phyloP scores from a whole-genome alignment of 1,140 invertebrate species.

The Nasonia giraulti region DNA sequence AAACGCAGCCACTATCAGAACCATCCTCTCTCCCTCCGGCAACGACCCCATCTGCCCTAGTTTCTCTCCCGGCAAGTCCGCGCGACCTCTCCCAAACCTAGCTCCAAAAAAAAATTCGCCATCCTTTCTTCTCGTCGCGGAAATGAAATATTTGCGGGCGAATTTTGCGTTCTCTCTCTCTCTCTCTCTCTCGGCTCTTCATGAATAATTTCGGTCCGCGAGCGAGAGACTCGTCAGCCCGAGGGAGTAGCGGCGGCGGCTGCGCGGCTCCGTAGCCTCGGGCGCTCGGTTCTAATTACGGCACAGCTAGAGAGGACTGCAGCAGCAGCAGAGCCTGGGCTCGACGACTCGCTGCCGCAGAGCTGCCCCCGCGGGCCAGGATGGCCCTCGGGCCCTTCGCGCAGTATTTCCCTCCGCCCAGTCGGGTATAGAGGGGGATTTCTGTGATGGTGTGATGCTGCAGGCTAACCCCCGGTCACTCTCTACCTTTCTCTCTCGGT shows the following conservation, averaged over 20 bases:
- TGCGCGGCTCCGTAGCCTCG: conserved; percentile 50
- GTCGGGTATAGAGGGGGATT: conserved; percentile 6
- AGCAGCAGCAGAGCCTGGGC: conserved; percentile 21
- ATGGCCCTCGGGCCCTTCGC: conserved; percentile 58
- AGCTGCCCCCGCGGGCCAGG: conserved; percentile 45
- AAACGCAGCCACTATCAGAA: neutral
- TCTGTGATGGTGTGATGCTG: conserved; percentile 53
- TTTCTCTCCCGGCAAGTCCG: neutral
- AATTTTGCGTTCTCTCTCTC: conserved; percentile 63
- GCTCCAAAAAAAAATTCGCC: neutral
- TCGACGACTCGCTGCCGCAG: conserved; percentile 43
- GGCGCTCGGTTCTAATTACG: conserved; percentile 72
- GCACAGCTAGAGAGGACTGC: conserved; percentile 65
- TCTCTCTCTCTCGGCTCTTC: conserved; percentile 59
- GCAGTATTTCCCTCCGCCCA: conserved; percentile 57
- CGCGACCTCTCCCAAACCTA: neutral
- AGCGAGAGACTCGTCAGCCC: conserved; percentile 65
- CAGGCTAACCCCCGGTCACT: neutral
- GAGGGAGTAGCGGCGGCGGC: conserved; percentile 49
- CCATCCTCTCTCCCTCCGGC: neutral
- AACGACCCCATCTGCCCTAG: neutral
- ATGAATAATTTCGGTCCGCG: conserved; percentile 72
- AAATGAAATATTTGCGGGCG: conserved; percentile 73
- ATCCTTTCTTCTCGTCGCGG: conserved; percentile 37
- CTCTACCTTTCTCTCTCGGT: neutral